These are phyloP conservation scores for Ericerus pela DNA, from an alignment of 1,140 invertebrate genomes.

Conservation along the genomic window DNA sequence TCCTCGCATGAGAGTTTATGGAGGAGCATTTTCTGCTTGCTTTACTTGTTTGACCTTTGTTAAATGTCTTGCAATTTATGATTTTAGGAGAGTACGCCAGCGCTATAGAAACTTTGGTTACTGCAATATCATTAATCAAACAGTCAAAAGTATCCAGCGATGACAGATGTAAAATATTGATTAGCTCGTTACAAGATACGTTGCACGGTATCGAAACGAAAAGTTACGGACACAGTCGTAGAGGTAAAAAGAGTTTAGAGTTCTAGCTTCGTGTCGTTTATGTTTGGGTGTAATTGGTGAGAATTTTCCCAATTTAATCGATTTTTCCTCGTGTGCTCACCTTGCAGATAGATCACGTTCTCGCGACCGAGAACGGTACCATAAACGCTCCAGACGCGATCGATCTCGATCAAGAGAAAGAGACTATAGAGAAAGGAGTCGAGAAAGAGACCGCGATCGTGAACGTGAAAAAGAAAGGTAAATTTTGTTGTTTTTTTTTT, in stretches of 20 bases:
- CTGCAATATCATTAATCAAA: slow-evolving; percentile 95
- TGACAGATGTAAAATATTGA: slow-evolving; percentile 94
- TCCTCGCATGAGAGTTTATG: no score
- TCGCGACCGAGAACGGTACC: slow-evolving; percentile 55
- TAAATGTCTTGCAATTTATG: slow-evolving; percentile 12
- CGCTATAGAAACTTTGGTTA: slow-evolving; percentile 95
- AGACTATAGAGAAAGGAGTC: slow-evolving; percentile 52
- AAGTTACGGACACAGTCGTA: slow-evolving; percentile 63
- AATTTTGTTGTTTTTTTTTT: background rate
- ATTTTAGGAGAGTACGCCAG: slow-evolving; percentile 80
- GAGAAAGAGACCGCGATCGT: slow-evolving; percentile 36
- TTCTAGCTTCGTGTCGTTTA: slow-evolving; percentile 7
- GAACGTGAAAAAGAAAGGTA: slow-evolving; percentile 33
- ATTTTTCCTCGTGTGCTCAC: background rate
- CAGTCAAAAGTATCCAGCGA: slow-evolving; percentile 96
- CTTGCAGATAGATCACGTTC: slow-evolving; percentile 51
- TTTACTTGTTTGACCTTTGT: no score
- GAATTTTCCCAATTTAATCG: no score
- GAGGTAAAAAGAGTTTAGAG: slow-evolving; percentile 31
- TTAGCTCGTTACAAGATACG: slow-evolving; percentile 92
- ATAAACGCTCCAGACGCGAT: slow-evolving; percentile 48
- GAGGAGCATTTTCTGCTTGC: no score
- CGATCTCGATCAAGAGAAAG: slow-evolving; percentile 63
- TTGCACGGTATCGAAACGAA: slow-evolving; percentile 93
- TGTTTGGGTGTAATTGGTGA: no score